A percentile compares a stretch with the other conserved stretches of the same genome.
Conservation (phyloP, 2,888 invertebrate genomes). For the Zaprionus bogoriensis region DNA sequence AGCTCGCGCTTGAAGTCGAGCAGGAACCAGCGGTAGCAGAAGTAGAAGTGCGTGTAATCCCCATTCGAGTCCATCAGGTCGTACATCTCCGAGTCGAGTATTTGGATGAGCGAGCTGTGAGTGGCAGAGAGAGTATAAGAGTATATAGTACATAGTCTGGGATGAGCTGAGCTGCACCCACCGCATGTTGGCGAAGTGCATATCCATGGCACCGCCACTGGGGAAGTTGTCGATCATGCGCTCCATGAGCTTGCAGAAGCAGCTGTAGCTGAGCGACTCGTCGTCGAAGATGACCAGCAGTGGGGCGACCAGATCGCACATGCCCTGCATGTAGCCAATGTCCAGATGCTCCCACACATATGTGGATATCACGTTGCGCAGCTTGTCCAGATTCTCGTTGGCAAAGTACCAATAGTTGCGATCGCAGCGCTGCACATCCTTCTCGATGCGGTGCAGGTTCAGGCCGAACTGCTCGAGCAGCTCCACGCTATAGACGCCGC, state of each 20-base stretch:
- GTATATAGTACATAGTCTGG: too few species aligned
- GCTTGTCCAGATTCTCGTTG: constrained; percentile 93
- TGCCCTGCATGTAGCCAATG: constrained; percentile 97
- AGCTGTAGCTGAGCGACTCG: constrained; percentile 94
- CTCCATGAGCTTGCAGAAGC: constrained; percentile 95
- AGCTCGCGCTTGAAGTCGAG: constrained; percentile 97
- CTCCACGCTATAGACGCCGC: constrained; percentile 94
- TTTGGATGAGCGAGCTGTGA: constrained; percentile 90
- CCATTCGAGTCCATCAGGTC: constrained; percentile 97
- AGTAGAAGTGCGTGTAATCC: constrained; percentile 98
- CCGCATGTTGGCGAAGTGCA: constrained; percentile 97
- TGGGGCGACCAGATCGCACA: constrained; percentile 98
- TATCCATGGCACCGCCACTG: constrained; percentile 96
- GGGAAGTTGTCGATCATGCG: constrained; percentile 97
- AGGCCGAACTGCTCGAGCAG: constrained; percentile 92
- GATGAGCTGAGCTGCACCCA: constrained; percentile 63
- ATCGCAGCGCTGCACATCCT: constrained; percentile 97
- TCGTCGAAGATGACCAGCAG: constrained; percentile 96
- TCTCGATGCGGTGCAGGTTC: constrained; percentile 97
- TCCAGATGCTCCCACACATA: constrained; percentile 98
- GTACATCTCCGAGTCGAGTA: constrained; percentile 96
- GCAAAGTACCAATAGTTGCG: constrained; percentile 97
- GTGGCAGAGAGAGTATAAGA: not conserved
- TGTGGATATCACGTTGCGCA: constrained; percentile 94
- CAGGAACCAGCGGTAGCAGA: constrained; percentile 98